Base-by-base conservation (phyloP, 2,113 vertebrate genomes). In the Steatornis caripensis region DNA sequence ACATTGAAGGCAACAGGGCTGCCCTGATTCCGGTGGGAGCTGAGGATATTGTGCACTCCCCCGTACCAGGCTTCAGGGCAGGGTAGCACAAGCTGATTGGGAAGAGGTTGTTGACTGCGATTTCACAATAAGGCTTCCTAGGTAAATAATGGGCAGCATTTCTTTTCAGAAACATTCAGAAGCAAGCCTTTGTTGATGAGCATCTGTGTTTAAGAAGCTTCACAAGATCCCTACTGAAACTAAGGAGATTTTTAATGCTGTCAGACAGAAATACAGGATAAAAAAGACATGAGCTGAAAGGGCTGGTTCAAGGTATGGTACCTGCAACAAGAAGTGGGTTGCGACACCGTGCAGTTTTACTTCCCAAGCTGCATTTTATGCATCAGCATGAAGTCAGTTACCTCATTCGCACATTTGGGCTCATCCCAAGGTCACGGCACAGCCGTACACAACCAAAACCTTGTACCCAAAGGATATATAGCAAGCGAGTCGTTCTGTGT, bases 381-480 rank as follows among this genome's bases (percentile, higher is more conserved):
- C 37, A 69, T 39, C 41, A 80, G 24, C 30, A 60, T n/a, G 14
- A 75, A 72, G 32, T 51, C n/a, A 84, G 15, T 10, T 34, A 10
- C 34, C 20, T 78, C 8, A 1, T 60, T 60, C 57, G 45, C 6
- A 10, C 30, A 2, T 36, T 3, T 77, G 37, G 55, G 64, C 57
- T 71, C 39, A 27, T 19, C 36, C 36, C 36, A 75, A 61, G 36
- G n/a, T 58, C 82, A 76, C 32, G 43, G 24, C 26, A 22, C 48
- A 87, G 55, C 51, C 26, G 46, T 45, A 10, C 15, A 51, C 10
- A 69, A 32, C 65, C 48, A 72, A 84, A 92, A 45, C 17, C 24
- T 36, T 0, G 0, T 29, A 80, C 30, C 41, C 74, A 84, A 82
- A 87, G 36, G 48, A 55, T 6, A 10, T 6, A 20, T 0, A 43